Evolutionary conservation across 2,797 vertebrate genomes (phyloP).

Genomic region (Crocidura indochinensis): DNA sequence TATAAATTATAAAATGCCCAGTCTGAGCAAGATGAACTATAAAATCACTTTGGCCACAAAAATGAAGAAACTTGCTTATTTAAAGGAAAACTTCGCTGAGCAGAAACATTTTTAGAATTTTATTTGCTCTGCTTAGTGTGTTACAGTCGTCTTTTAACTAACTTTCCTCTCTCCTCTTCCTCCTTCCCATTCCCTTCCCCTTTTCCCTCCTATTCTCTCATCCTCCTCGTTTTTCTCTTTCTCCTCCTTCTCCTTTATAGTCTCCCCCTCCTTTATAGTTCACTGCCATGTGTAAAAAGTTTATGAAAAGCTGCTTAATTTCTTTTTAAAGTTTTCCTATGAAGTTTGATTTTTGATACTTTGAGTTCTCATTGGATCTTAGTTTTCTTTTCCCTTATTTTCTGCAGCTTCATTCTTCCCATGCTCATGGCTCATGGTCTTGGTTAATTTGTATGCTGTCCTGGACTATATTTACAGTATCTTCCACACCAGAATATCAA

Average conservation of each 20-base stretch:
- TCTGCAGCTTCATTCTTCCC: background rate
- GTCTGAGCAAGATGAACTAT: background rate
- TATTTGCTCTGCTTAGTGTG: slow-evolving; percentile 29
- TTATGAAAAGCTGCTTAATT: no score
- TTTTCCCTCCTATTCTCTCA: no score
- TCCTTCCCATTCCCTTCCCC: no score
- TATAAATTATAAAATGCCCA: background rate
- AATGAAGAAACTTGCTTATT: background rate
- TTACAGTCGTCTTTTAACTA: background rate
- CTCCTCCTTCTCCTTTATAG: no score
- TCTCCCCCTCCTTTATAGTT: no score
- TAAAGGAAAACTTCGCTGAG: slow-evolving; percentile 21
- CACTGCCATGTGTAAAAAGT: no score
- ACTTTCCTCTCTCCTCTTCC: background rate
- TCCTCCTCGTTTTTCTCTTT: no score
- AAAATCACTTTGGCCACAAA: background rate
- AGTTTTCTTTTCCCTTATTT: background rate
- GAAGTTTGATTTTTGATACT: slow-evolving; percentile 34
- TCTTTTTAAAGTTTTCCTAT: background rate
- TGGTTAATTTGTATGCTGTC: slow-evolving; percentile 2
- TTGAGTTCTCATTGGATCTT: slow-evolving; percentile 21
- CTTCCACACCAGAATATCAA: background rate
- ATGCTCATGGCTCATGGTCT: background rate
- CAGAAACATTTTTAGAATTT: slow-evolving; percentile 15
- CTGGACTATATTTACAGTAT: background rate